A percentile compares a stretch with the other conserved stretches of the same genome.
These are phyloP conservation scores for Glareola pratincola DNA, from an alignment of 2,113 vertebrate genomes.

Conservation along the genomic window DNA sequence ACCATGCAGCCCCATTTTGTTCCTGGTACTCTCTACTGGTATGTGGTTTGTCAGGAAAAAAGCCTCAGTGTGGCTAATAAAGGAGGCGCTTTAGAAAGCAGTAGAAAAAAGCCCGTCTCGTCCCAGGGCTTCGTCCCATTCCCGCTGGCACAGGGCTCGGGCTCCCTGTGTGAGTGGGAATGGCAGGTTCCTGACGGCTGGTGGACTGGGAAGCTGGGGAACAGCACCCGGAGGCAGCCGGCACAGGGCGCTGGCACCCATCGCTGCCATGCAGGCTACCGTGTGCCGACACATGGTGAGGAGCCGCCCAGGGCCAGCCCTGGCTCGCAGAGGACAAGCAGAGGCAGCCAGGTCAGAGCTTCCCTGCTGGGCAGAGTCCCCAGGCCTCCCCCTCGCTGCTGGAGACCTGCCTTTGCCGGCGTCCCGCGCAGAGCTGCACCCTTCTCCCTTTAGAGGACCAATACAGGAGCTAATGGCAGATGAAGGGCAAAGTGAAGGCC, in stretches of 20 bases:
- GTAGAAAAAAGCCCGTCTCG: background rate
- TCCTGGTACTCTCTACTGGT: conserved; percentile 17
- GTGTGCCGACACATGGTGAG: background rate
- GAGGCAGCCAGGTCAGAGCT: background rate
- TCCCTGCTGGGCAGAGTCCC: background rate
- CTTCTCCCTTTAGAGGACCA: background rate
- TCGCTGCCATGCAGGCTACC: background rate
- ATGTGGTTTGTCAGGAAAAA: conserved; percentile 48
- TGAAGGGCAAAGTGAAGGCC: background rate
- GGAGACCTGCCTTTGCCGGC: background rate
- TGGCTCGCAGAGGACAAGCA: background rate
- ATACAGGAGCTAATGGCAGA: background rate
- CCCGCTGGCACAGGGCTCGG: background rate
- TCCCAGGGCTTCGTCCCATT: accelerated
- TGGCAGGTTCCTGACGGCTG: background rate
- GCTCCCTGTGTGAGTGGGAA: background rate
- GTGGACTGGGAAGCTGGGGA: background rate
- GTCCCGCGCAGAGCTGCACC: accelerated
- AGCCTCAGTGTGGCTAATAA: background rate
- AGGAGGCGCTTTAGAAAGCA: background rate
- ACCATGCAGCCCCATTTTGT: conserved; percentile 48
- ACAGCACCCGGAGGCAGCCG: background rate
- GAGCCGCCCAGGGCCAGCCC: background rate
- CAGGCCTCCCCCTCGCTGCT: accelerated
- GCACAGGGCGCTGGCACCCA: background rate